These are phyloP conservation scores for Aelia acuminata DNA, from an alignment of 2,888 invertebrate genomes.

Conservation along the genomic window DNA sequence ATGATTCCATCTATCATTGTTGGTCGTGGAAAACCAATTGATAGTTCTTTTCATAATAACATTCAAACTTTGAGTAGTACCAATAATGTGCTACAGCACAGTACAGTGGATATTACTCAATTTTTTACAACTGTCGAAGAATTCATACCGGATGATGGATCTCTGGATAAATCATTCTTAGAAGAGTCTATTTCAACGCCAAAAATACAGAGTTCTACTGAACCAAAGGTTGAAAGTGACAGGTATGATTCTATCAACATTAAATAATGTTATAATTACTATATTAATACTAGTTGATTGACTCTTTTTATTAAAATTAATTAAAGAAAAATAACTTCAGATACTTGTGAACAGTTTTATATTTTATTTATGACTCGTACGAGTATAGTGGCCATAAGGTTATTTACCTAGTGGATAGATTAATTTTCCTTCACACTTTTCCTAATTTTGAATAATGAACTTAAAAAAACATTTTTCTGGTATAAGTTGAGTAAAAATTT, in stretches of 20 bases:
- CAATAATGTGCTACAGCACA: conserved; percentile 55
- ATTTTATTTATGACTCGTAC: too few species aligned
- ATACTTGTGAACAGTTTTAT: too few species aligned
- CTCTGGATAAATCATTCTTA: conserved; percentile 82
- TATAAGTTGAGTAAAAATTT: too few species aligned
- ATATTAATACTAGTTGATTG: background rate
- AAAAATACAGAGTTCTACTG: conserved; percentile 62
- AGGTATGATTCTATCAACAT: conserved; percentile 69
- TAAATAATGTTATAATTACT: background rate
- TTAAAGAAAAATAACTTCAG: too few species aligned
- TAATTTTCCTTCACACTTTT: too few species aligned
- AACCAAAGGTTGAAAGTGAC: conserved; percentile 71
- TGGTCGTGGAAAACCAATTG: conserved; percentile 63
- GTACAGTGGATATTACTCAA: conserved; percentile 61
- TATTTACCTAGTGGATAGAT: too few species aligned
- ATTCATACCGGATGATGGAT: conserved; percentile 81
- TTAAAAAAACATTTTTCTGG: too few species aligned
- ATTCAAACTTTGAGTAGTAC: background rate
- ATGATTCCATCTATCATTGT: conserved; percentile 58
- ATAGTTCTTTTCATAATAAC: conserved; percentile 23
- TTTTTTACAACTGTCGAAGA: conserved; percentile 75
- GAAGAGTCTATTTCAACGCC: conserved; percentile 72
- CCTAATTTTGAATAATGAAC: too few species aligned
- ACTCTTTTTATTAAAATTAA: background rate
- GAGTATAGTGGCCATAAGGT: too few species aligned